phyloP scores from a whole-genome alignment of 2,888 invertebrate genomes.

The Lasioglossum zephyrum region DNA sequence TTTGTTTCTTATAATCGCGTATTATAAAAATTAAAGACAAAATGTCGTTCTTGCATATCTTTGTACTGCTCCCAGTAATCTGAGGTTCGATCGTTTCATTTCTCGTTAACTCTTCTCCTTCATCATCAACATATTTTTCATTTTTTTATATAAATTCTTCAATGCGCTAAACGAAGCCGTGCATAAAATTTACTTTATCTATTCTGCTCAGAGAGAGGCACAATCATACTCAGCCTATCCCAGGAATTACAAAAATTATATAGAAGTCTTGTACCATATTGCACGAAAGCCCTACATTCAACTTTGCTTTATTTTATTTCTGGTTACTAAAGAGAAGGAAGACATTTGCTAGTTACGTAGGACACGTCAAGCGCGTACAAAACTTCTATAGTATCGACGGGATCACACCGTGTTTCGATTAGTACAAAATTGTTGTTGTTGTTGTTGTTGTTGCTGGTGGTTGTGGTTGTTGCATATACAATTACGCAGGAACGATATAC shows the following conservation, averaged over 20 bases:
- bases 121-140: neutral
- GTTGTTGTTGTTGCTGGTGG: constrained; percentile 25
- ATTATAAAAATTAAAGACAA: constrained; percentile 81
- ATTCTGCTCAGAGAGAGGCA: constrained; percentile 66
- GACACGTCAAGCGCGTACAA: constrained; percentile 74
- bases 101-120: constrained; percentile 17
- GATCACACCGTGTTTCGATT: constrained; percentile 50
- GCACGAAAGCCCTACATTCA: constrained; percentile 73
- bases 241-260: constrained; percentile 70
- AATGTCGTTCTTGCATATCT: constrained; percentile 78
- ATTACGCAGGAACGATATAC: constrained; percentile 66
- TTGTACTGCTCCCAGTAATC: constrained; percentile 80
- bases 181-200: constrained; percentile 63
- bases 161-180: constrained; percentile 70
- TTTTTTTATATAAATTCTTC: constrained; percentile 68
- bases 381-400: constrained; percentile 67
- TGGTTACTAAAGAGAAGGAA: constrained; percentile 73
- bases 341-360: constrained; percentile 76
- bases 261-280: constrained; percentile 76
- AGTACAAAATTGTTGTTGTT: constrained; percentile 58
- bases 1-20: constrained; percentile 47
- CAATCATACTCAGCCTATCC: constrained; percentile 65
- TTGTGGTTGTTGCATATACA: constrained; percentile 55
- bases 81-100: constrained; percentile 67
- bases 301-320: constrained; percentile 59